Conservation (phyloP, 2,797 vertebrate genomes). For the Fistularia commersonii region DNA sequence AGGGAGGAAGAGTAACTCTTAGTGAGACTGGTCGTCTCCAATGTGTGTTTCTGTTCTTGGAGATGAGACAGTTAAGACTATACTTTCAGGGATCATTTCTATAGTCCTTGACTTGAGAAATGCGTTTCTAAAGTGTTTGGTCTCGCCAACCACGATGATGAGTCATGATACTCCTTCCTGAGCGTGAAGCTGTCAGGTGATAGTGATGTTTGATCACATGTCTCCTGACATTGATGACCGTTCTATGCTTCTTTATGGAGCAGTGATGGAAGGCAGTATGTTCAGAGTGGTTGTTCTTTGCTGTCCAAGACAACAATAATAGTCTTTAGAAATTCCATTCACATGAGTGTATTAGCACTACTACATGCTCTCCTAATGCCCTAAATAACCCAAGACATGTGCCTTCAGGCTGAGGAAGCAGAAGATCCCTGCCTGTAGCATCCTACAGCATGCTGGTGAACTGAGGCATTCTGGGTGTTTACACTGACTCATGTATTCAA, state of each 20-base stretch:
- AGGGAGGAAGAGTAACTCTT: not conserved
- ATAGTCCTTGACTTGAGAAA: slow-evolving; percentile 64
- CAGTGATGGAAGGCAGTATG: slow-evolving; percentile 1
- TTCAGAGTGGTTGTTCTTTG: slow-evolving; percentile 10
- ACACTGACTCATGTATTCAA: too few relatives aligned
- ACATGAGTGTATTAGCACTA: too few relatives aligned
- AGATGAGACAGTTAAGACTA: slow-evolving; percentile 13
- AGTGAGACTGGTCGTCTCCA: not conserved
- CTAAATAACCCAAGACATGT: too few relatives aligned
- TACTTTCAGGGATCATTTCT: slow-evolving; percentile 79
- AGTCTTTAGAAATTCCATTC: too few relatives aligned
- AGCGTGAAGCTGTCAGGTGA: slow-evolving; percentile 41
- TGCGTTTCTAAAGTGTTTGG: slow-evolving; percentile 62
- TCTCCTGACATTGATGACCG: slow-evolving; percentile 53
- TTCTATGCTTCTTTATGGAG: slow-evolving; percentile 7
- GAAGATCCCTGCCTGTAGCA: too few relatives aligned
- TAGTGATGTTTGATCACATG: not conserved
- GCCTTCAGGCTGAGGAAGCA: too few relatives aligned
- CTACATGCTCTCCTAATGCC: too few relatives aligned
- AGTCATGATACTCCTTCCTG: slow-evolving; percentile 34
- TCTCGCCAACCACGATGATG: slow-evolving; percentile 64
- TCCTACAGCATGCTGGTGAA: too few relatives aligned
- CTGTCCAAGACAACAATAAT: too few relatives aligned
- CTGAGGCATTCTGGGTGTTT: too few relatives aligned
- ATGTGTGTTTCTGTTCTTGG: fast-evolving